Evolutionary conservation across 2,797 vertebrate species (phyloP).

Genomic region (Chromobotia macracanthus): DNA sequence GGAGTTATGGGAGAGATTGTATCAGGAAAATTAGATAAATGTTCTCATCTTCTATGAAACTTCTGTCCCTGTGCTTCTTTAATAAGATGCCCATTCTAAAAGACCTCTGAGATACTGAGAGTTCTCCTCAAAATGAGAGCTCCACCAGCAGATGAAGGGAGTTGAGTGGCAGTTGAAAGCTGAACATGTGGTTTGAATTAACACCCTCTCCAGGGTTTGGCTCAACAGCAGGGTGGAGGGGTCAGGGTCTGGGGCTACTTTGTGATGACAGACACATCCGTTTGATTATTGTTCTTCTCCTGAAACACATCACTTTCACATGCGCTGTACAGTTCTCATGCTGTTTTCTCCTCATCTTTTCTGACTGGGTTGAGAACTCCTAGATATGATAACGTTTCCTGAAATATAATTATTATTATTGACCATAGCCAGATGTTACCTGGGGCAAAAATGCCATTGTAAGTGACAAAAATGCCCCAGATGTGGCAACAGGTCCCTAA

Average conservation of each 20-base stretch:
- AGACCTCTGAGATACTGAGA: slow-evolving; percentile 17
- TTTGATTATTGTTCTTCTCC: slow-evolving; percentile 49
- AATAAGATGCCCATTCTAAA: slow-evolving; percentile 34
- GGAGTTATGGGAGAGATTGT: slow-evolving; percentile 49
- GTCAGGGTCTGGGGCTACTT: slow-evolving; percentile 39
- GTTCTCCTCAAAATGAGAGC: background rate
- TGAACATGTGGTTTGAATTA: slow-evolving; percentile 53
- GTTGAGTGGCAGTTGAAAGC: slow-evolving; percentile 28
- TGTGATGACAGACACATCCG: slow-evolving; percentile 43
- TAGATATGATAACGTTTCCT: slow-evolving; percentile 7
- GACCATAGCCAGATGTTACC: no score
- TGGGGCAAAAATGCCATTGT: no score
- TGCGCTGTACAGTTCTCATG: slow-evolving; percentile 43
- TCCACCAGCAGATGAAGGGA: slow-evolving; percentile 16
- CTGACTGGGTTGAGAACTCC: background rate
- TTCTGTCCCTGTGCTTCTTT: background rate
- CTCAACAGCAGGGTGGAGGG: slow-evolving; percentile 19
- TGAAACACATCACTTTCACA: slow-evolving; percentile 51
- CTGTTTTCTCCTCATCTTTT: slow-evolving; percentile 13
- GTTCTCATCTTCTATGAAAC: background rate
- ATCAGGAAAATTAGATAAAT: slow-evolving; percentile 23
- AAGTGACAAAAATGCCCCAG: no score
- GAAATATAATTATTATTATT: background rate
- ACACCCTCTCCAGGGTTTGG: slow-evolving; percentile 32
- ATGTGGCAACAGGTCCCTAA: no score